These are phyloP conservation scores for Nymphicus hollandicus DNA, from an alignment of 2,113 vertebrate genomes.

Conservation along the genomic window DNA sequence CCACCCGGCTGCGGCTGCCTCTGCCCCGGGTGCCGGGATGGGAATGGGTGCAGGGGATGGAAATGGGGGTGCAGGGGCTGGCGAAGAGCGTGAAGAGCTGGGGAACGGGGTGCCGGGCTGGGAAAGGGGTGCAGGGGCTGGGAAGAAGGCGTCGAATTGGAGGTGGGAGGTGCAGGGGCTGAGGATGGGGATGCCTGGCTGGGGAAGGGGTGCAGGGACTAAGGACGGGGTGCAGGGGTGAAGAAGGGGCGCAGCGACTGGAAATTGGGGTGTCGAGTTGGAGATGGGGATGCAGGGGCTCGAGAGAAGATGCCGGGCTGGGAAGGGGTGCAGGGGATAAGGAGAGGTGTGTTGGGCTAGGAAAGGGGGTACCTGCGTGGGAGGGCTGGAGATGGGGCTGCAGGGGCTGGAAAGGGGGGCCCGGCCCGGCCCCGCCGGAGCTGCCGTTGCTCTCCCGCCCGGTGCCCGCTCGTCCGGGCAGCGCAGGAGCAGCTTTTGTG, in stretches of 20 bases:
- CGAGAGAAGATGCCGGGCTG: neutral
- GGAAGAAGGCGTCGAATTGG: neutral
- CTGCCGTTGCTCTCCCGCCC: neutral
- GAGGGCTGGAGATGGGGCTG: neutral
- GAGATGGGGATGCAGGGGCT: too few relatives aligned
- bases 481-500: neutral
- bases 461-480: neutral
- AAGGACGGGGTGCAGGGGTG: too few relatives aligned
- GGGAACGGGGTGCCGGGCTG: too few relatives aligned
- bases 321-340: too few relatives aligned
- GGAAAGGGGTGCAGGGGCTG: rapidly evolving
- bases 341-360: neutral
- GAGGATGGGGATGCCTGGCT: neutral
- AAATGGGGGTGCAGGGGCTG: neutral
- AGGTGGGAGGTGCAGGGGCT: too few relatives aligned
- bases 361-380: too few relatives aligned
- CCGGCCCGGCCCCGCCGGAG: neutral
- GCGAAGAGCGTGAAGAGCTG: too few relatives aligned
- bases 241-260: neutral
- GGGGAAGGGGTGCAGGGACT: too few relatives aligned
- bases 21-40: too few relatives aligned
- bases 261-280: rapidly evolving
- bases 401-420: neutral
- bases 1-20: too few relatives aligned
- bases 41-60: rapidly evolving